Evolutionary conservation across 2,113 vertebrate genomes (phyloP), one percentile per base, ranked within the genome.

Genomic region (Calyptommatus sinebrachiatus): DNA sequence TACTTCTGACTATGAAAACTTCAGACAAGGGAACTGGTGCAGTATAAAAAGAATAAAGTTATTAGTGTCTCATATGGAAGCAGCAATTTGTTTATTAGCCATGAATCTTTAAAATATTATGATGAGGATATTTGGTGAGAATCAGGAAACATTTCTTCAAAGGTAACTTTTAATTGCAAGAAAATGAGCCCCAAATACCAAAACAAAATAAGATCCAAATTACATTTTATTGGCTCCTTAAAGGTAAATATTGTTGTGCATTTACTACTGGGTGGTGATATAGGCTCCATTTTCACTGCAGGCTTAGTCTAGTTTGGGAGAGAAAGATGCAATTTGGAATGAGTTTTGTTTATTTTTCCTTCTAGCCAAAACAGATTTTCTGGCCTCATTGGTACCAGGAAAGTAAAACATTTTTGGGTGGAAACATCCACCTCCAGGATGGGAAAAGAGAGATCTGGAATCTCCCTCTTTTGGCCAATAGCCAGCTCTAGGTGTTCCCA

Each of bases 161-260:
- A 11, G 0, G 0, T 46, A 63, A 20, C 83, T 26, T 1, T 81
- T 18, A 28, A 31, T 0, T 2, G 77, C 69, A 77, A 31, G 57
- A 4, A 48, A 46, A 9, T 68, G 31, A 26, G 6, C 3, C 5
- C 12, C 5, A 78, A 5, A 67, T 60, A 29, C 21, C 35, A 77
- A 72, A 78, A 53, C 7, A 2, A 73, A 83, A 78, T 71, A 60
- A 50, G 71, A 73, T 57, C 5, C 83, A 3, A 16, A 46, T 82
- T 75, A 12, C n/a, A 75, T 82, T 84, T 79, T 72, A 76, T 18
- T 28, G 57, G 73, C 22, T 75, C 62, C 80, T 21, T 48, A 45
- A 72, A 71, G 61, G 61, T 62, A 41, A 61, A 78, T 12, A 45
- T 2, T 8, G 48, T 8, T 14, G 45, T 72, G 48, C 1, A 71